Percentiles rank a stretch among this genome's conserved stretches.
These are phyloP conservation scores for Myoxocephalus aenaeus DNA, from an alignment of 2,797 vertebrate species.

Conservation along the genomic window DNA sequence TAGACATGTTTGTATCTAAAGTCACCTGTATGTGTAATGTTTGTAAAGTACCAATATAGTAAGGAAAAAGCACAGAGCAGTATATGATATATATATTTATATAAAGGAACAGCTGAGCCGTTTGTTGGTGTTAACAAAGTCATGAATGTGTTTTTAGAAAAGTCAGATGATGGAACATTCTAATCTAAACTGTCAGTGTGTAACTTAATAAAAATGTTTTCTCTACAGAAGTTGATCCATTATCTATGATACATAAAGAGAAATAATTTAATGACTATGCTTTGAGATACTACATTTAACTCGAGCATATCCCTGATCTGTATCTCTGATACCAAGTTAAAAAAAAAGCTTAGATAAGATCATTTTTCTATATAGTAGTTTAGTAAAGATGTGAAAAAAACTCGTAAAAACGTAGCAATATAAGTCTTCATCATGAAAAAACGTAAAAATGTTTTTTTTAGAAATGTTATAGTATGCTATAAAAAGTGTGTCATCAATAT, in stretches of 20 bases:
- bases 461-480: no score
- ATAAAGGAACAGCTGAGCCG: slow-evolving; percentile 9
- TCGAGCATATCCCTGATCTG: no score
- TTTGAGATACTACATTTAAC: no score
- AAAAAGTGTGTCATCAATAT: no score
- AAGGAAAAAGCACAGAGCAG: slow-evolving; percentile 14
- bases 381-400: no score
- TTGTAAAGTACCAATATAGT: slow-evolving; percentile 23
- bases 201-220: neutral
- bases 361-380: no score
- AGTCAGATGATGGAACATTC: neutral
- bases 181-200: neutral
- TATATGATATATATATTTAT: slow-evolving; percentile 35
- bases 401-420: no score
- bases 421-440: no score
- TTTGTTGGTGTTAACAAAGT: neutral
- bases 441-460: no score
- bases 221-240: neutral
- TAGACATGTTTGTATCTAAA: slow-evolving; percentile 20
- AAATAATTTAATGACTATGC: no score
- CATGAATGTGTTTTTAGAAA: slow-evolving; percentile 11
- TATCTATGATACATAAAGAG: neutral
- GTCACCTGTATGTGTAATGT: slow-evolving; percentile 3
- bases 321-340: no score
- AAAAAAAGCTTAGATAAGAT: no score